These are phyloP conservation scores for Teleiodes luculella DNA, from an alignment of 2,888 invertebrate species.

Conservation along the genomic window DNA sequence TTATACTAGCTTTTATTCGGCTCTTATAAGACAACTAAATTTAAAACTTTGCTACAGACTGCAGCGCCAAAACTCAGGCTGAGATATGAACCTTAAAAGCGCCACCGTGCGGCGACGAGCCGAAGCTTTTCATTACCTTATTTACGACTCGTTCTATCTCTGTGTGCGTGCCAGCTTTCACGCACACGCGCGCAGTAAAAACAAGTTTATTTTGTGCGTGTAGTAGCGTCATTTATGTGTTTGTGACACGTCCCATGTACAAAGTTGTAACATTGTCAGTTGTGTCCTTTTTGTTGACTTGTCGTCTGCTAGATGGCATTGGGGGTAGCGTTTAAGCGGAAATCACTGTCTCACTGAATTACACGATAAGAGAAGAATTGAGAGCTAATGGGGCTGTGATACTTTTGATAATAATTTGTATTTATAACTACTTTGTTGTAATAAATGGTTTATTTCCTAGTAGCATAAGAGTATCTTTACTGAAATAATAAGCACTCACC, in stretches of 20 bases:
- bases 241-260: constrained; percentile 61
- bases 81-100: constrained; percentile 58
- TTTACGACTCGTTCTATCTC: constrained; percentile 45
- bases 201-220: constrained; percentile 59
- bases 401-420: too few species aligned
- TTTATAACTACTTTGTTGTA: too few species aligned
- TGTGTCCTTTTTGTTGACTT: constrained; percentile 56
- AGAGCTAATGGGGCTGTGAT: too few species aligned
- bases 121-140: constrained; percentile 71
- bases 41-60: constrained; percentile 50
- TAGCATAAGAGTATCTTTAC: too few species aligned
- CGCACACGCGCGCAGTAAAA: constrained; percentile 56
- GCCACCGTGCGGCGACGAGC: constrained; percentile 74
- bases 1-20: constrained; percentile 5
- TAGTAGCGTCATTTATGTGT: constrained; percentile 56
- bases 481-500: constrained; percentile 56
- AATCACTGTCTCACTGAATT: too few species aligned
- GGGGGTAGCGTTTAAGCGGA: constrained; percentile 43
- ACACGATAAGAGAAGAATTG: constrained; percentile 16
- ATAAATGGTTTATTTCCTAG: too few species aligned
- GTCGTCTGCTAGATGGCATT: constrained; percentile 68
- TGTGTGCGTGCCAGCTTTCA: constrained; percentile 59
- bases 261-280: constrained; percentile 42
- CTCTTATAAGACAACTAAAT: constrained; percentile 55
- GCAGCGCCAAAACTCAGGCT: constrained; percentile 55